Evolutionary conservation across 2,888 invertebrate species (phyloP).

Genomic region (Globia sparganii): DNA sequence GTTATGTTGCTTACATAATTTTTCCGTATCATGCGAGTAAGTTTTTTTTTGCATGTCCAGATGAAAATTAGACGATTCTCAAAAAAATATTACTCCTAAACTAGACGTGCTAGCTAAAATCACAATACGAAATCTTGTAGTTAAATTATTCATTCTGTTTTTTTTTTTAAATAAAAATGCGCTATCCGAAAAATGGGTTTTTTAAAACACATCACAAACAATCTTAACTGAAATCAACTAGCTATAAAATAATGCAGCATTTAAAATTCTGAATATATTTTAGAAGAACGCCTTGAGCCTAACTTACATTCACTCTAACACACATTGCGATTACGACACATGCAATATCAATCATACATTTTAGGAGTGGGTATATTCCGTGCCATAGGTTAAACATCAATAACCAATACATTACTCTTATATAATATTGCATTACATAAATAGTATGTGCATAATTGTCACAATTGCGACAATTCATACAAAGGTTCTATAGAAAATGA

Average conservation of each 20-base stretch:
- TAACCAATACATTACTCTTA: constrained; percentile 9
- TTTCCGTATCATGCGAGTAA: no score
- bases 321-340: constrained; percentile 34
- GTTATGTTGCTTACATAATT: no score
- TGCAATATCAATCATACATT: constrained; percentile 24
- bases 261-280: constrained; percentile 28
- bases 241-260: constrained; percentile 9
- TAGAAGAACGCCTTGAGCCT: constrained; percentile 48
- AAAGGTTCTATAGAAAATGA: neutral
- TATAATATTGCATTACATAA: neutral
- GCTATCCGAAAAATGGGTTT: no score
- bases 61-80: no score
- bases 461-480: neutral
- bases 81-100: no score
- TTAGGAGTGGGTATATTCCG: constrained; percentile 36
- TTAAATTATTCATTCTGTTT: no score
- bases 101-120: no score
- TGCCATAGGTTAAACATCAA: constrained; percentile 18
- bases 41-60: no score
- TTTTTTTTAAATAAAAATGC: no score
- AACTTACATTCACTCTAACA: constrained; percentile 43
- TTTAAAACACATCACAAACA: no score
- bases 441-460: neutral
- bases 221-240: neutral
- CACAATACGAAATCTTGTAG: no score